Evolutionary conservation across 1,140 invertebrate genomes (phyloP).

Genomic region (Meloidogyne hapla): DNA sequence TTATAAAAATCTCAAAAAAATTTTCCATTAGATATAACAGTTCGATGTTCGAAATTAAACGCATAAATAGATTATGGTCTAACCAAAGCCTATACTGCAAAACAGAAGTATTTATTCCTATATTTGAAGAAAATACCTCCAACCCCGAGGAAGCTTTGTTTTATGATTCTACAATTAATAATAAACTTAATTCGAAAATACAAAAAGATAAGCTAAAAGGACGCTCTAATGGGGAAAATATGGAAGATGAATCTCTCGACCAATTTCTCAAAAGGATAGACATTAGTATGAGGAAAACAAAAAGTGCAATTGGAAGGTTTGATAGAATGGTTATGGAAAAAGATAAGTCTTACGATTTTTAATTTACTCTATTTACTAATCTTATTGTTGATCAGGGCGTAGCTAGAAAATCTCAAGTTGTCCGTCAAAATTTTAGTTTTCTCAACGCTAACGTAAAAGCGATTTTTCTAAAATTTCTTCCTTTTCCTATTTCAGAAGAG

Average conservation of each 20-base stretch:
- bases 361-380: neutral
- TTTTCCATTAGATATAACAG: constrained; percentile 31
- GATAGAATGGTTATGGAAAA: constrained; percentile 12
- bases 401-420: neutral
- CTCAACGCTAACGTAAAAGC: too few relatives aligned
- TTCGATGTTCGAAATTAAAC: constrained; percentile 45
- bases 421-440: too few relatives aligned
- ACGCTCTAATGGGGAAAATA: neutral
- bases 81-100: constrained; percentile 37
- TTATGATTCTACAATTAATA: neutral
- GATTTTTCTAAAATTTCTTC: too few relatives aligned
- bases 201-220: constrained; percentile 12
- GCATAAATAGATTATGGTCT: constrained; percentile 39
- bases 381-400: neutral
- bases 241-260: constrained; percentile 29
- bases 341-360: neutral
- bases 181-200: neutral
- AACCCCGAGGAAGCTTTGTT: neutral
- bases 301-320: constrained; percentile 32
- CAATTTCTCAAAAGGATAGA: constrained; percentile 43
- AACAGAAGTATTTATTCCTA: constrained; percentile 34
- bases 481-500: too few relatives aligned
- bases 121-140: constrained; percentile 27
- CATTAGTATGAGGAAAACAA: constrained; percentile 36
- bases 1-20: neutral